Evolutionary conservation across 2,797 vertebrate genomes (phyloP).

Genomic region (Luscinia luscinia): DNA sequence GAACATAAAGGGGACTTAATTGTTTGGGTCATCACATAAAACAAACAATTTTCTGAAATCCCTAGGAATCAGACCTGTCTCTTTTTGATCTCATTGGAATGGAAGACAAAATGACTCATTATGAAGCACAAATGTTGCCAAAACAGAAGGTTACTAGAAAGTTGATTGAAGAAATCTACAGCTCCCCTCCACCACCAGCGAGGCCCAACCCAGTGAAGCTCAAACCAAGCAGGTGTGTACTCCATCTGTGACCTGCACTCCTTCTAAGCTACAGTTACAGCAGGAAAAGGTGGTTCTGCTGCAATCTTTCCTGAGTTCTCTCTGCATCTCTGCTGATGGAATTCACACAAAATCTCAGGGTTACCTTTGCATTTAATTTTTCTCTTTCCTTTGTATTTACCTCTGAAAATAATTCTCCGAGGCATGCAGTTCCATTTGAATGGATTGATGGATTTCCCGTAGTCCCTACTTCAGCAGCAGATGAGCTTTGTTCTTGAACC

Average conservation of each 20-base stretch:
- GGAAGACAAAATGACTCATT: conserved; percentile 86
- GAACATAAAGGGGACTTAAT: not conserved
- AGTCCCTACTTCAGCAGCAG: not conserved
- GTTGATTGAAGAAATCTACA: conserved; percentile 91
- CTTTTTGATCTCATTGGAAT: conserved; percentile 89
- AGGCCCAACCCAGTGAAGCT: conserved; percentile 86
- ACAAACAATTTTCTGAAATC: not conserved
- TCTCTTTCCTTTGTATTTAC: not conserved
- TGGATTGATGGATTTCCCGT: not conserved
- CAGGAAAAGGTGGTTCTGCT: not conserved
- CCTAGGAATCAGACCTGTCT: conserved; percentile 83
- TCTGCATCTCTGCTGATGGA: not conserved
- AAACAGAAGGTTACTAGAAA: conserved; percentile 88
- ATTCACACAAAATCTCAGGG: not conserved
- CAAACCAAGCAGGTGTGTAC: conserved; percentile 88
- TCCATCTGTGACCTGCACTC: not conserved
- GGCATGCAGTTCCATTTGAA: not conserved
- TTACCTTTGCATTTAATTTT: not conserved
- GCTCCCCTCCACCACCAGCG: conserved; percentile 78
- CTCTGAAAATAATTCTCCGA: not conserved
- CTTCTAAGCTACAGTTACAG: not conserved
- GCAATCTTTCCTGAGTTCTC: not conserved
- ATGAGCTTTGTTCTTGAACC: not conserved
- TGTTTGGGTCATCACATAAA: not conserved
- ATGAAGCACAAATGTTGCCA: conserved; percentile 85